Conservation (phyloP, 1,140 invertebrate genomes). For the Microvelia longipes region DNA sequence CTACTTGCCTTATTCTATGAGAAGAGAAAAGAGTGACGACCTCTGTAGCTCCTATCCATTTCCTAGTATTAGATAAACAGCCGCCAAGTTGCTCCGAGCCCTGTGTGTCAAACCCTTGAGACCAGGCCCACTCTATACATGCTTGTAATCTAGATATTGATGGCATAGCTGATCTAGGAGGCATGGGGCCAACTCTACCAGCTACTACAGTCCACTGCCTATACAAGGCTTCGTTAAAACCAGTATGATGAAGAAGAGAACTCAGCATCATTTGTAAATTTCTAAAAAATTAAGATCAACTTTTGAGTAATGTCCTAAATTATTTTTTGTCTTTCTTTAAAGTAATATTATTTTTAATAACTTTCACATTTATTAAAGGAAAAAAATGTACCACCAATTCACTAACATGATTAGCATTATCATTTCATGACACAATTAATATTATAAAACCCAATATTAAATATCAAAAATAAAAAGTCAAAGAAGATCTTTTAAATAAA, state of each 20-base stretch:
- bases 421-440: too few species aligned
- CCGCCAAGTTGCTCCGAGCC: slow-evolving; percentile 72
- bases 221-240: slow-evolving; percentile 53
- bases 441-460: too few species aligned
- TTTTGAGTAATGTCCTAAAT: too few species aligned
- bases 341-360: too few species aligned
- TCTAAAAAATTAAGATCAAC: slow-evolving; percentile 28
- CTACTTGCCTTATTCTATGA: slow-evolving; percentile 55
- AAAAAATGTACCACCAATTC: too few species aligned
- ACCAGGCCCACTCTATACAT: slow-evolving; percentile 73
- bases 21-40: slow-evolving; percentile 64
- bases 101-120: slow-evolving; percentile 68
- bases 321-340: too few species aligned
- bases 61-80: slow-evolving; percentile 63
- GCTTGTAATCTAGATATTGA: slow-evolving; percentile 69
- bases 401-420: too few species aligned
- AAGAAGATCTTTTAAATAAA: too few species aligned
- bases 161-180: slow-evolving; percentile 49
- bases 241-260: slow-evolving; percentile 53
- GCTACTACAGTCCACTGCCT: slow-evolving; percentile 27
- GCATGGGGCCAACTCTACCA: slow-evolving; percentile 29
- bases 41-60: slow-evolving; percentile 85
- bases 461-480: too few species aligned
- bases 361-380: too few species aligned
- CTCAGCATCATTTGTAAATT: slow-evolving; percentile 85